Percentiles rank a stretch among this genome's conserved stretches.
Conservation (phyloP, 2,113 vertebrate species). For the Amphilophus citrinellus region DNA sequence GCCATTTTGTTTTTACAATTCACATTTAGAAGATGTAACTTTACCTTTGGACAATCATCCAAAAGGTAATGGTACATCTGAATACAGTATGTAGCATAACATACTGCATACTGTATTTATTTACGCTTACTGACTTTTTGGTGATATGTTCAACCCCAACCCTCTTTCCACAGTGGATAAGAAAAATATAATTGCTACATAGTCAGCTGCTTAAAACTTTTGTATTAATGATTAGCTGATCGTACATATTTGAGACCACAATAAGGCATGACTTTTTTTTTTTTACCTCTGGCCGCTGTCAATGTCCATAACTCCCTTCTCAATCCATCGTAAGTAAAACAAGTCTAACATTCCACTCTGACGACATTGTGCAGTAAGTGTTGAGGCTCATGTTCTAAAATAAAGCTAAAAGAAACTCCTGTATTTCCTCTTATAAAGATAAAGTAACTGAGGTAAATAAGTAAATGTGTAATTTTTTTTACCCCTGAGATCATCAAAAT, state of each 20-base stretch:
- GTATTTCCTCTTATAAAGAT: slow-evolving; percentile 7
- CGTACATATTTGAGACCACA: not conserved
- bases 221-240: not conserved
- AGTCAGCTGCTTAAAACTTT: not conserved
- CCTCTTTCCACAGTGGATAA: not conserved
- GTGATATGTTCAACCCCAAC: not conserved
- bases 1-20: not conserved
- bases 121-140: not conserved
- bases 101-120: not conserved
- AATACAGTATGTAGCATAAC: not conserved
- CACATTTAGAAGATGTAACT: not conserved
- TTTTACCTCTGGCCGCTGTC: slow-evolving; percentile 31
- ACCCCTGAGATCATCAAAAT: slow-evolving; percentile 29
- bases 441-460: slow-evolving; percentile 29
- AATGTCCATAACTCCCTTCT: slow-evolving; percentile 34
- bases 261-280: not conserved
- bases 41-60: not conserved
- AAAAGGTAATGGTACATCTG: too few relatives aligned
- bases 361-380: slow-evolving; percentile 30
- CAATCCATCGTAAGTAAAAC: slow-evolving; percentile 30
- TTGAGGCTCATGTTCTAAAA: slow-evolving; percentile 10
- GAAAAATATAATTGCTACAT: not conserved
- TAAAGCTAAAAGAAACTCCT: slow-evolving; percentile 5
- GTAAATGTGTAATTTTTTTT: slow-evolving; percentile 33
- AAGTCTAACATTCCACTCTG: slow-evolving; percentile 28